A percentile compares a stretch with the other conserved stretches of the same genome.
phyloP scores from a whole-genome alignment of 2,797 vertebrate genomes.

The Borostomias antarcticus region DNA sequence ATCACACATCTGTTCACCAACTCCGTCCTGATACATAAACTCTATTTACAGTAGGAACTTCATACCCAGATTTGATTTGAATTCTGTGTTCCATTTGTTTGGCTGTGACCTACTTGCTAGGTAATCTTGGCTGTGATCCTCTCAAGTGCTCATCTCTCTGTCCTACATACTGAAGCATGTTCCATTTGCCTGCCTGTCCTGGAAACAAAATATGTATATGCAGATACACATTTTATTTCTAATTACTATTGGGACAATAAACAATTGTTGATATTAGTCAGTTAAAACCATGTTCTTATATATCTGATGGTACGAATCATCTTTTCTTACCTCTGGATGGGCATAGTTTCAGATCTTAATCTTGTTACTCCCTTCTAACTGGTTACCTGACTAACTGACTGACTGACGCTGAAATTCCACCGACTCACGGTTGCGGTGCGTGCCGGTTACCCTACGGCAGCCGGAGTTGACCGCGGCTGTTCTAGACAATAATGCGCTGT shows the following conservation, averaged over 20 bases:
- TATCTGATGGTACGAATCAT: not conserved
- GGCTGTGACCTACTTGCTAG: constrained; percentile 46
- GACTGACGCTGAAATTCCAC: no score
- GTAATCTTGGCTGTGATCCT: constrained; percentile 37
- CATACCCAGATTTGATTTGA: constrained; percentile 52
- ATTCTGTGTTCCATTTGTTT: constrained; percentile 25
- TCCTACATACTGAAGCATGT: constrained; percentile 21
- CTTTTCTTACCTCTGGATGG: not conserved
- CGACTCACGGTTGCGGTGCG: no score
- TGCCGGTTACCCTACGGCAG: no score
- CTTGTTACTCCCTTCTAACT: not conserved
- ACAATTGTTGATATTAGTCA: not conserved
- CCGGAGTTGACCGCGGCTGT: no score
- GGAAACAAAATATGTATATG: not conserved
- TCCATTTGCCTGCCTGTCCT: not conserved
- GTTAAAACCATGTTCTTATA: not conserved
- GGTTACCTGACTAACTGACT: not conserved
- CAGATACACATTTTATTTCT: not conserved
- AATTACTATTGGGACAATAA: not conserved
- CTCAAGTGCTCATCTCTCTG: constrained; percentile 16
- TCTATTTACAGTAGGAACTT: no score
- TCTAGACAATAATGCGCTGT: no score
- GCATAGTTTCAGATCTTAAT: not conserved
- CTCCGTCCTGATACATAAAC: constrained; percentile 48
- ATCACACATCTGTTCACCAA: not conserved